Percentiles rank a stretch among this genome's conserved stretches.
Conservation (phyloP, 2,888 invertebrate species). For the Lasioglossum zephyrum region DNA sequence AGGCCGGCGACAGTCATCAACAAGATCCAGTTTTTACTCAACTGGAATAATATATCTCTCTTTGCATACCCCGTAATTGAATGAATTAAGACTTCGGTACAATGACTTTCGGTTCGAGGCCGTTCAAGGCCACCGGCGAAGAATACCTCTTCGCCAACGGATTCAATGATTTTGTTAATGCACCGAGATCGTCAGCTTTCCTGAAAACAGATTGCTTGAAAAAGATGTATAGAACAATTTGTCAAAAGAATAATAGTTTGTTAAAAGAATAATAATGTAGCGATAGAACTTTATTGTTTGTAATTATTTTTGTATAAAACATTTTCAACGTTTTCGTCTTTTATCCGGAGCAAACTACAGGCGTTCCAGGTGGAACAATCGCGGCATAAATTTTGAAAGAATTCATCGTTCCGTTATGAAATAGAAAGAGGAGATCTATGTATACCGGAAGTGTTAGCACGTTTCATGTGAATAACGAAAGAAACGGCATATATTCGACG, state of each 20-base stretch:
- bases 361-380: neutral
- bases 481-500: conserved; percentile 11
- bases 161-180: neutral
- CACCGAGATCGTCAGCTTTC: neutral
- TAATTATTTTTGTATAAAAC: neutral
- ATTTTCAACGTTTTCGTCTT: too few relatives aligned
- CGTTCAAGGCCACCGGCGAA: conserved; percentile 3
- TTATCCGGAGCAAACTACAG: neutral
- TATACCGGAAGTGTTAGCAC: neutral
- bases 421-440: neutral
- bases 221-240: neutral
- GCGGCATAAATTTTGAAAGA: neutral
- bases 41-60: conserved; percentile 15
- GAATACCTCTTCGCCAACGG: neutral
- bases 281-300: neutral
- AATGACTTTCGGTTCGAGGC: conserved; percentile 17
- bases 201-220: neutral
- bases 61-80: conserved; percentile 19
- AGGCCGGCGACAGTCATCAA: conserved; percentile 8
- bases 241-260: too few relatives aligned
- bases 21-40: conserved; percentile 15
- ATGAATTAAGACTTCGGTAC: conserved; percentile 14
- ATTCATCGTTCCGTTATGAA: neutral
- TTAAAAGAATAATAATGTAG: neutral
- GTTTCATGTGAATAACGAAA: conserved; percentile 12